These are phyloP conservation scores for Leptobrachium leishanense DNA, from an alignment of 2,113 vertebrate genomes.

Conservation along the genomic window DNA sequence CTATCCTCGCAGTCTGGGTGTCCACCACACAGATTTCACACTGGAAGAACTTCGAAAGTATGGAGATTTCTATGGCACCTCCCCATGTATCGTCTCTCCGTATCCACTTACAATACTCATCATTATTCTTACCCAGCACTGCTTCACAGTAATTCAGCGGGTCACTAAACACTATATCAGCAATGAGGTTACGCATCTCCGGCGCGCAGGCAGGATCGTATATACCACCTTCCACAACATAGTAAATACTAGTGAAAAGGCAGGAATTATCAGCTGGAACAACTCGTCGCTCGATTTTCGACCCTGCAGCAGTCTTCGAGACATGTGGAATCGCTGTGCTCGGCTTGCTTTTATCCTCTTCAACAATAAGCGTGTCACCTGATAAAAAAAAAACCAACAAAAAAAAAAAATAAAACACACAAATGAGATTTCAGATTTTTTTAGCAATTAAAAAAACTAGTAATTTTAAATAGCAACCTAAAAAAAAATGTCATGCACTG, in stretches of 20 bases:
- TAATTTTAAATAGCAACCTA: too few species aligned
- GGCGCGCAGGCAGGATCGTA: constrained; percentile 83
- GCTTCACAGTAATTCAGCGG: constrained; percentile 86
- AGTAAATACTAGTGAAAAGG: constrained; percentile 94
- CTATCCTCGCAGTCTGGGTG: constrained; percentile 92
- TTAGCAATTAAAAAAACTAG: too few species aligned
- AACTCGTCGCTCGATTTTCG: constrained; percentile 69
- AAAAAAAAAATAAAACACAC: too few species aligned
- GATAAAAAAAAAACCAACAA: too few species aligned
- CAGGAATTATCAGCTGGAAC: constrained; percentile 97
- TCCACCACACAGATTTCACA: constrained; percentile 98
- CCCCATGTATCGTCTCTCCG: constrained; percentile 90
- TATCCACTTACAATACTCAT: constrained; percentile 95
- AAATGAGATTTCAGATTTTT: too few species aligned
- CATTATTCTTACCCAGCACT: constrained; percentile 87
- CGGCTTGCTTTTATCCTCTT: constrained; percentile 85
- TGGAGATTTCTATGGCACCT: constrained; percentile 95
- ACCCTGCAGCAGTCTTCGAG: constrained; percentile 58
- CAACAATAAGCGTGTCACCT: constrained; percentile 96
- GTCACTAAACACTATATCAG: constrained; percentile 89
- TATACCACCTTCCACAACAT: constrained; percentile 90
- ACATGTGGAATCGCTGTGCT: constrained; percentile 63
- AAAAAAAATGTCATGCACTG: too few species aligned
- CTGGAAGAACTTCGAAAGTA: constrained; percentile 93
- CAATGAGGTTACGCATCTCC: constrained; percentile 91